A percentile compares a stretch with the other conserved stretches of the same genome.
These are phyloP conservation scores for Quadroppia sp. DNA, from an alignment of 2,888 invertebrate species.

Conservation along the genomic window DNA sequence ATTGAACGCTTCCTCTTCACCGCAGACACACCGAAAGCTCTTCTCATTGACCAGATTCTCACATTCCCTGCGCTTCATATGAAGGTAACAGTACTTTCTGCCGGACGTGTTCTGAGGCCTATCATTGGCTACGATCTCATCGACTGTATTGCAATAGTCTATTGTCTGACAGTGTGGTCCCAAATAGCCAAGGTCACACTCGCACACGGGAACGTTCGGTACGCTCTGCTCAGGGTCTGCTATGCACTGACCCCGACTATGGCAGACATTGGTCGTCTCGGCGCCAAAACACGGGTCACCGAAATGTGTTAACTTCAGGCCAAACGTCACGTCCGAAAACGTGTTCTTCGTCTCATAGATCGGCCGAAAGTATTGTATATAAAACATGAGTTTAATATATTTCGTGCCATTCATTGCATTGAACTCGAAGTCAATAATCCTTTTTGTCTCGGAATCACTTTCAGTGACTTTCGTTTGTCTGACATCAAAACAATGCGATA, in stretches of 20 bases:
- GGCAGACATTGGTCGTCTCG: background rate
- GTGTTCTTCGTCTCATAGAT: background rate
- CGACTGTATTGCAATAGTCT: background rate
- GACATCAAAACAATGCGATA: background rate
- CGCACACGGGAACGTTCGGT: background rate
- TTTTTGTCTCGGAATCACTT: background rate
- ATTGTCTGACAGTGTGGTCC: background rate
- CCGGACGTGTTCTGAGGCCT: too few species aligned
- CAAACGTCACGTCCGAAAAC: background rate
- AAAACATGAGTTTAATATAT: background rate
- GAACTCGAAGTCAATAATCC: background rate
- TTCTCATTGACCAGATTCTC: background rate
- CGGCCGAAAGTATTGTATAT: background rate
- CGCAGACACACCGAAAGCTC: background rate
- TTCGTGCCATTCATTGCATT: background rate
- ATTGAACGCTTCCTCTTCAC: background rate
- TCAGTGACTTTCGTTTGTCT: background rate
- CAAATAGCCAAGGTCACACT: background rate
- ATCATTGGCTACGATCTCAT: too few species aligned
- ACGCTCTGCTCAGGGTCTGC: background rate
- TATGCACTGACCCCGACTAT: background rate
- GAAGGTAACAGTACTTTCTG: background rate
- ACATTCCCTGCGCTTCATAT: background rate
- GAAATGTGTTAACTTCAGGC: background rate
- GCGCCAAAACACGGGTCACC: background rate